Evolutionary conservation across 2,113 vertebrate genomes (phyloP), one percentile per base, ranked within the genome.

Genomic region (Diphyllodes magnificus): DNA sequence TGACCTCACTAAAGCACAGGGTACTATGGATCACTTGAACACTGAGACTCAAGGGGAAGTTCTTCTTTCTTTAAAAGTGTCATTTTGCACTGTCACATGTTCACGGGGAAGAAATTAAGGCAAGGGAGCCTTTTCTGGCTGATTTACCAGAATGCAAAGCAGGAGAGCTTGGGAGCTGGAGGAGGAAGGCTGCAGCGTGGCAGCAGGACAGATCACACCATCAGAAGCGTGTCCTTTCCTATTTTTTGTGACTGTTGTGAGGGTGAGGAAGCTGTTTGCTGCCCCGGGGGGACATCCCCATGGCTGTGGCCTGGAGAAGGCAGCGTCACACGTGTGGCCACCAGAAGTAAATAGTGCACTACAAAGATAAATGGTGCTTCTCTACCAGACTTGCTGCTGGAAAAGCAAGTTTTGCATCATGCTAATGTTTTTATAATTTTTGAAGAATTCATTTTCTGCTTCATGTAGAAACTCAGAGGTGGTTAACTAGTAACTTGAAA

Each of bases 311-410:
- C 49, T 39, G 85, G 73, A 91, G 65, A 53, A 59, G 3, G 17
- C 83, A 56, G 88, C 1, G 20, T 86, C 92, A 79, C 60, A 15
- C 3, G 0, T 37, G 85, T 90, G 95, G 69, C 90, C 49, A 33
- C 47, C 33, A 50, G 86, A 84, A 95, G 86, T 89, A 78, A 81
- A 70, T 77, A 50, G 59, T 97, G 96, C 96, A 97, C 96, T 96
- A 95, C 77, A 88, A 91, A 92, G 86, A 88, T 88, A 45, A 47
- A 95, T 82, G 97, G 97, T 97, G 97, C 97, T 98, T 95, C 90
- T 86, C 51, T 60, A 13, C 49, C 56, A 82, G 39, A 96, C 98
- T 97, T 98, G 98, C 98, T 98, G 97, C 97, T 98, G 98, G 98
- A 90, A 97, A 98, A 96, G 97, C 97, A 98, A 97, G 98, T 90